phyloP scores from a whole-genome alignment of 2,797 vertebrate genomes.

The Anolis apletophallus region DNA sequence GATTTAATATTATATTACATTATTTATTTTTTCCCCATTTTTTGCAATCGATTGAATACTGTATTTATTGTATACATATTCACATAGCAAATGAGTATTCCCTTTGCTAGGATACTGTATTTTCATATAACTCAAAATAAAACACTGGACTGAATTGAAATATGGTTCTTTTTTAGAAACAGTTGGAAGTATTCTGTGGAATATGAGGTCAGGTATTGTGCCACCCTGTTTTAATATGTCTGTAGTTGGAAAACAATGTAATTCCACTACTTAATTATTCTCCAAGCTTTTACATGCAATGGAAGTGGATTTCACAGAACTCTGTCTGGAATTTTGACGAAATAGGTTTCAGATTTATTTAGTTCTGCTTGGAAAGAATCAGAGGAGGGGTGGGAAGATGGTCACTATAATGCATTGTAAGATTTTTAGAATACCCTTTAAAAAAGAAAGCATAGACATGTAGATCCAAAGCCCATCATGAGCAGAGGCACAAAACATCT shows the following conservation, averaged over 20 bases:
- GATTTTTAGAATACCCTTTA: too few species aligned
- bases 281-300: neutral
- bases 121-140: neutral
- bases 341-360: too few species aligned
- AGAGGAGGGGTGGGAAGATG: too few species aligned
- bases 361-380: too few species aligned
- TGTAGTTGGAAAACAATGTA: neutral
- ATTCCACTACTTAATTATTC: neutral
- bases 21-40: neutral
- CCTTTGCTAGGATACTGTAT: neutral
- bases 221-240: neutral
- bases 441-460: too few species aligned
- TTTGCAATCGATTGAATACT: too few species aligned
- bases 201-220: neutral
- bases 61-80: neutral
- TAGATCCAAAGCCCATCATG: too few species aligned
- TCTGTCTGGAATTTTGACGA: too few species aligned
- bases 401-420: too few species aligned
- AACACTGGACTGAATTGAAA: neutral
- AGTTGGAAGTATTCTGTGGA: neutral
- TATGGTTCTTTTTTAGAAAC: neutral
- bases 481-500: too few species aligned
- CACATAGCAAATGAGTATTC: neutral
- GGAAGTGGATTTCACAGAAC: too few species aligned
- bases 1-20: conserved; percentile 5